Evolutionary conservation across 2,888 invertebrate genomes (phyloP), one percentile per base, ranked within the genome.

Genomic region (Amphimallon solstitiale): DNA sequence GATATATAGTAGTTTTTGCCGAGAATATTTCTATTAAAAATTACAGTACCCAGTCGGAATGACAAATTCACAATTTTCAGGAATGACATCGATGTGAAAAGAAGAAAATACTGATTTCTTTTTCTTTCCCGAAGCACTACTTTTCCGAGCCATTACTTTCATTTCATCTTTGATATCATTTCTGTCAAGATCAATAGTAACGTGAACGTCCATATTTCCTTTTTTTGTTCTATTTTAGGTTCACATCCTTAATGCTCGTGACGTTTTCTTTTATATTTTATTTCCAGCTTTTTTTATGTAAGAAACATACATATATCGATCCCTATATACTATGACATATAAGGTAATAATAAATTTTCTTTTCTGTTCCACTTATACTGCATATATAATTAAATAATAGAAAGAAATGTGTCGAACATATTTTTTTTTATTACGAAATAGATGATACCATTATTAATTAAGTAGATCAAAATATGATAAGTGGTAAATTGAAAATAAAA

Each of bases 181-280:
- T 59, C 56, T 59, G 56, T 59, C 56, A 59, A 59, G 43, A 59
- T 59, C 56, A 43, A 59, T 59, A 59, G 43, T 45, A 45, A 59
- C 56, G 29, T 43, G 56, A 59, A 40, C 34, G 56, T 43, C 43
- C 43, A 43, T 43, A 43, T 43, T 59, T 34, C 29, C 43, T 56
- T 59, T 59, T n/a, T 59, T 54, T 37, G 19, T 12, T 40, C 19
- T 21, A 21, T 54, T 54, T 40, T 45, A 17, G 45, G 15, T n/a
- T 10, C 45, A 17, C 15, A 14, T 40, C 40, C 10, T 17, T 15
- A 10, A 45, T 17, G 19, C 19, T 10, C 2, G 10, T 17, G 43
- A 43, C 43, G 15, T 43, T 43, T 45, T 17, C 19, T 10, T 19
- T 17, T 43, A 15, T 45, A 19, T 45, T 45, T 45, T 45, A 19